Conservation (phyloP, 1,140 invertebrate species). For the Ips typographus region DNA sequence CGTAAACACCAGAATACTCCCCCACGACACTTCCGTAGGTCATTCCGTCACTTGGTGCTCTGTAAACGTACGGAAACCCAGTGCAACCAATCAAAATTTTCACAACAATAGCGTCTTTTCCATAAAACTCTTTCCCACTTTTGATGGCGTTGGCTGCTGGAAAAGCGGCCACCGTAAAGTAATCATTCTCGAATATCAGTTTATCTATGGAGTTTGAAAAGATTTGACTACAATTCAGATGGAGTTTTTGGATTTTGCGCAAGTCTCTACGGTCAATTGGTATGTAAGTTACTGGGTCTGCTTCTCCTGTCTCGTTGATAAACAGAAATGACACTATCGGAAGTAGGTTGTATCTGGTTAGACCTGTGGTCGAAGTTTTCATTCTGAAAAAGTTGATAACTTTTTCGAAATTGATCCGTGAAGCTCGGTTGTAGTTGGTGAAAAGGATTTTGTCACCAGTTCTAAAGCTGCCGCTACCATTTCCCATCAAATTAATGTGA, state of each 20-base stretch:
- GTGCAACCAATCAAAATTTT: conserved; percentile 2
- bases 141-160: background rate
- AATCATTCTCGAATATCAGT: background rate
- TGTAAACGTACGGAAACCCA: background rate
- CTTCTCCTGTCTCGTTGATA: background rate
- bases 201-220: background rate
- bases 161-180: background rate
- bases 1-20: background rate
- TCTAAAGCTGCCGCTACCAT: too few species aligned
- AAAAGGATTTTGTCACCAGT: too few species aligned
- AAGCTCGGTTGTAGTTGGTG: too few species aligned
- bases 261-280: background rate
- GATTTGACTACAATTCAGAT: background rate
- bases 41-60: background rate
- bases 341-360: too few species aligned
- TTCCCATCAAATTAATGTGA: too few species aligned
- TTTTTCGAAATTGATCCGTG: too few species aligned
- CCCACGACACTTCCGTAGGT: too few species aligned
- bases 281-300: background rate
- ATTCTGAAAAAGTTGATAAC: too few species aligned
- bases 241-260: background rate
- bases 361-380: too few species aligned
- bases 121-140: background rate
- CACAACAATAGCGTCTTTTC: background rate
- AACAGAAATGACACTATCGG: background rate